Evolutionary conservation across 1,140 invertebrate genomes (phyloP).

Genomic region (silkworm (Bombyx mori)): ASM3026992v2 NC_085127.1:8758001-8758500

Average conservation of each 20-base stretch:
- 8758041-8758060: neutral
- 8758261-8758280: constrained; percentile 6
- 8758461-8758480: constrained; percentile 41
- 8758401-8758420: constrained; percentile 26
- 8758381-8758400: constrained; percentile 31
- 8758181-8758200: neutral
- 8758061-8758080: neutral
- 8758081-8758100: constrained; percentile 2
- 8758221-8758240: neutral
- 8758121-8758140: neutral
- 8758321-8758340: constrained; percentile 43
- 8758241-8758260: neutral
- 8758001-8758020: no score
- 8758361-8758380: constrained; percentile 33
- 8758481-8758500: constrained; percentile 49
- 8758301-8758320: constrained; percentile 35
- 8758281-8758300: constrained; percentile 48
- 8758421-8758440: constrained; percentile 42
- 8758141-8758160: neutral
- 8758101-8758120: constrained; percentile 2
- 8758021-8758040: no score
- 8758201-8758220: neutral
- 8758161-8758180: neutral
- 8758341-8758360: constrained; percentile 56
- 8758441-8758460: constrained; percentile 45